A percentile compares a stretch with the other conserved stretches of the same genome.
Conservation (phyloP, 2,888 invertebrate genomes). For the Amphipoea lucens region DNA sequence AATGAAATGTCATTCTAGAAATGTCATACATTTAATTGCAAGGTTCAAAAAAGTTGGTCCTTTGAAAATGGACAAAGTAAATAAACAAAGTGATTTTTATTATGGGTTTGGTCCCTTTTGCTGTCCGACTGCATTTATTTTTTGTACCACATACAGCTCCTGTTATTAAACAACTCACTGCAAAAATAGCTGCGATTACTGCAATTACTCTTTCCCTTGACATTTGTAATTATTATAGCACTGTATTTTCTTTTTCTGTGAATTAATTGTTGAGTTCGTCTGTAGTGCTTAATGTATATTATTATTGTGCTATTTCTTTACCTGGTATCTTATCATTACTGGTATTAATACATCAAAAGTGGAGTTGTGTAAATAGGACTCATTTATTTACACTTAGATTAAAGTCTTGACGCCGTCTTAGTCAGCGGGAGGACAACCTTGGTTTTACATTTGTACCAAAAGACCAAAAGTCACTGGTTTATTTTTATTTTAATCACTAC, state of each 20-base stretch:
- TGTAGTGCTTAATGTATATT: not conserved
- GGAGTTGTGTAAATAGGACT: conserved; percentile 6
- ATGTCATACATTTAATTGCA: conserved; percentile 11
- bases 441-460: conserved; percentile 26
- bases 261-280: conserved; percentile 1
- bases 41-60: conserved; percentile 6
- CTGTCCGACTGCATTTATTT: conserved; percentile 14
- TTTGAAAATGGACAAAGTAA: not conserved
- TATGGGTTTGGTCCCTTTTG: conserved; percentile 19
- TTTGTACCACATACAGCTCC: not conserved
- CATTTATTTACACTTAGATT: conserved; percentile 15
- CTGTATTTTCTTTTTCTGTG: conserved; percentile 19
- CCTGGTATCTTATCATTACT: conserved; percentile 18
- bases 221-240: conserved; percentile 42
- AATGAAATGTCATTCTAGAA: not conserved
- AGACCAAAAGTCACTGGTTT: conserved; percentile 27
- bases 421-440: conserved; percentile 30
- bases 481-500: not conserved
- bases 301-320: conserved; percentile 18
- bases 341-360: conserved; percentile 22
- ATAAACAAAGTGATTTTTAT: conserved; percentile 14
- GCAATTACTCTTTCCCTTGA: conserved; percentile 45
- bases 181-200: conserved; percentile 17
- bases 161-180: conserved; percentile 25
- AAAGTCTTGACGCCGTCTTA: not conserved